Evolutionary conservation across 23 tunicate genomes (phyloP).

Genomic region (Clavelina lepadiformis): DNA sequence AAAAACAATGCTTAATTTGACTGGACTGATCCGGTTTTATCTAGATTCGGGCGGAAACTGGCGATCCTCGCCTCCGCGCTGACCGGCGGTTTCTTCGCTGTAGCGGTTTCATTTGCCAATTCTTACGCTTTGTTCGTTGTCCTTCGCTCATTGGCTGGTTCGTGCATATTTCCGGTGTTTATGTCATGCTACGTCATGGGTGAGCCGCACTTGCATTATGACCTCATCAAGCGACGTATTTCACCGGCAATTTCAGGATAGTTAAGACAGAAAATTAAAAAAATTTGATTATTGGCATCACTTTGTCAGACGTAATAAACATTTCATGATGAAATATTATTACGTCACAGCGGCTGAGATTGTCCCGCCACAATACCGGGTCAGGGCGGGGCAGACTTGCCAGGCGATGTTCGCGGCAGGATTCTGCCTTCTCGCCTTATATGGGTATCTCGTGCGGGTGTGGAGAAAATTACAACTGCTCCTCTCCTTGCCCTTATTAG

Average conservation of each 20-base stretch:
- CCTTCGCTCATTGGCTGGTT: slow-evolving; percentile 54
- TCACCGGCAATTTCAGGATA: too few relatives aligned
- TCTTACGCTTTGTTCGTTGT: slow-evolving; percentile 34
- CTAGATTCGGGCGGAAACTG: slow-evolving; percentile 68
- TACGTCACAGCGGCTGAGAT: slow-evolving; percentile 61
- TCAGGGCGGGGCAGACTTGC: slow-evolving; percentile 60
- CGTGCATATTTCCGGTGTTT: slow-evolving; percentile 68
- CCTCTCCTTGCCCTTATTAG: slow-evolving; percentile 40
- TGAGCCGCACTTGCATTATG: too few relatives aligned
- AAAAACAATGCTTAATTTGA: not conserved
- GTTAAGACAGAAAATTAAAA: too few relatives aligned
- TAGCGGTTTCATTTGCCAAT: slow-evolving; percentile 26
- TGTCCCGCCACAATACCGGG: slow-evolving; percentile 60
- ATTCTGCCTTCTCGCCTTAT: slow-evolving; percentile 71
- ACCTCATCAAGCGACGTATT: too few relatives aligned
- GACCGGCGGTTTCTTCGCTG: slow-evolving; percentile 25
- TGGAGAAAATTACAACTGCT: slow-evolving; percentile 84
- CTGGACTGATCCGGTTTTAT: not conserved
- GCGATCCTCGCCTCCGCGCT: slow-evolving; percentile 31
- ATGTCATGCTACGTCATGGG: slow-evolving; percentile 61
- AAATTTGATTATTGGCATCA: too few relatives aligned
- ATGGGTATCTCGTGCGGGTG: slow-evolving; percentile 59
- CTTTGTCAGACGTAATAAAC: too few relatives aligned
- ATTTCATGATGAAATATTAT: not conserved
- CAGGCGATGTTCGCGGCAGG: slow-evolving; percentile 74